A percentile compares a stretch with the other conserved stretches of the same genome.
Evolutionary conservation across 1,140 invertebrate species (phyloP).

Genomic region (Listronotus bonariensis): DNA sequence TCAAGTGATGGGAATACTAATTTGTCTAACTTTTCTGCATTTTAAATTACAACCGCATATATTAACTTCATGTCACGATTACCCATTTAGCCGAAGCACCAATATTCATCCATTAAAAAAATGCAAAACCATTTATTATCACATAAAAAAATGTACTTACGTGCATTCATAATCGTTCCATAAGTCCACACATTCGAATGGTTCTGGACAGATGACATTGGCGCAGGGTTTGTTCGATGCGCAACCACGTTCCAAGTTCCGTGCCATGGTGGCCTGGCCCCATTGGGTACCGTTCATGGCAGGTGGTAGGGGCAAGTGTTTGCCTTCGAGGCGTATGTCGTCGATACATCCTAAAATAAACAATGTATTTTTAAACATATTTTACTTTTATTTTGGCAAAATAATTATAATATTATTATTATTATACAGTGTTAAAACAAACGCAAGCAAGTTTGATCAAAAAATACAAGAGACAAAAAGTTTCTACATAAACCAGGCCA

Average conservation of each 20-base stretch:
- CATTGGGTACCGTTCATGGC: constrained; percentile 94
- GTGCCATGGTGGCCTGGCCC: constrained; percentile 89
- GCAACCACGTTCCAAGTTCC: constrained; percentile 89
- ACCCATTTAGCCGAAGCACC: too few species aligned
- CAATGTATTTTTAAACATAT: too few species aligned
- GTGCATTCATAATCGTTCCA: constrained; percentile 98
- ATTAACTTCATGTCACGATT: too few species aligned
- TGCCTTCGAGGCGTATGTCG: constrained; percentile 87
- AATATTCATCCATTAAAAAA: neutral
- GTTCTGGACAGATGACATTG: constrained; percentile 86
- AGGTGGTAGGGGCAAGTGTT: constrained; percentile 87
- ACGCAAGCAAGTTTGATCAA: too few species aligned
- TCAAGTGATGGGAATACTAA: too few species aligned
- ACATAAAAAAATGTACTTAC: constrained; percentile 66
- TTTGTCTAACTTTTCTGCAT: too few species aligned
- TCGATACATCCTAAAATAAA: constrained; percentile 73
- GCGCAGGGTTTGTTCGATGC: constrained; percentile 92
- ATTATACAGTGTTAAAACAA: too few species aligned
- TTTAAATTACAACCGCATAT: too few species aligned
- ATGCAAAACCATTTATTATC: neutral
- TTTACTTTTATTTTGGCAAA: neutral
- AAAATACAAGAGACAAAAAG: too few species aligned
- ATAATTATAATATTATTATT: too few species aligned
- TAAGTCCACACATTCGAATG: constrained; percentile 94
- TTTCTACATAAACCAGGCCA: too few species aligned